phyloP scores from a whole-genome alignment of 1,140 invertebrate species.

The Latrodectus geometricus region DNA sequence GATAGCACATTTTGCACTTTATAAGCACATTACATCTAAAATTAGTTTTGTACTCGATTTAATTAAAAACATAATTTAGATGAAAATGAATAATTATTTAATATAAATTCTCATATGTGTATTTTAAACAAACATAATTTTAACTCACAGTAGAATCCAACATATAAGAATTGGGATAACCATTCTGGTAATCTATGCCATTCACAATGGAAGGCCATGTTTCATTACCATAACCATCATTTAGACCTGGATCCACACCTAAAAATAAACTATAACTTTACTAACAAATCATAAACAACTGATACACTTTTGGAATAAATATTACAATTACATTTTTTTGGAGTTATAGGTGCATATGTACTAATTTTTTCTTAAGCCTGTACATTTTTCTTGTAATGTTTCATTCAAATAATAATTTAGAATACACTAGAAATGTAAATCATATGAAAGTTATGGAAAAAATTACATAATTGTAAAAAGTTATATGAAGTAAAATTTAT shows the following conservation, averaged over 20 bases:
- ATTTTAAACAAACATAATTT: neutral
- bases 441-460: no score
- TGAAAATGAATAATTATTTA: neutral
- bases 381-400: no score
- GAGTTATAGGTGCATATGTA: no score
- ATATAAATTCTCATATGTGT: neutral
- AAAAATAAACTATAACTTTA: neutral
- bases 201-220: conserved; percentile 16
- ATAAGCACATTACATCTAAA: neutral
- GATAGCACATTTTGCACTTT: neutral
- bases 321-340: no score
- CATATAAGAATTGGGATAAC: conserved; percentile 32
- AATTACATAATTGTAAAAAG: no score
- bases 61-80: neutral
- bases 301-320: no score
- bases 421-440: no score
- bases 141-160: conserved; percentile 14
- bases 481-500: no score
- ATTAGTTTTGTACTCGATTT: neutral
- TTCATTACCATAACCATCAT: conserved; percentile 31
- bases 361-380: no score
- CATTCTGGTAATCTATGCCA: conserved; percentile 28
- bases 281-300: no score
- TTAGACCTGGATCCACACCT: conserved; percentile 12
- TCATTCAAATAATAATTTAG: no score